phyloP scores from a whole-genome alignment of 2,797 vertebrate species.

The Numenius phaeopus region DNA sequence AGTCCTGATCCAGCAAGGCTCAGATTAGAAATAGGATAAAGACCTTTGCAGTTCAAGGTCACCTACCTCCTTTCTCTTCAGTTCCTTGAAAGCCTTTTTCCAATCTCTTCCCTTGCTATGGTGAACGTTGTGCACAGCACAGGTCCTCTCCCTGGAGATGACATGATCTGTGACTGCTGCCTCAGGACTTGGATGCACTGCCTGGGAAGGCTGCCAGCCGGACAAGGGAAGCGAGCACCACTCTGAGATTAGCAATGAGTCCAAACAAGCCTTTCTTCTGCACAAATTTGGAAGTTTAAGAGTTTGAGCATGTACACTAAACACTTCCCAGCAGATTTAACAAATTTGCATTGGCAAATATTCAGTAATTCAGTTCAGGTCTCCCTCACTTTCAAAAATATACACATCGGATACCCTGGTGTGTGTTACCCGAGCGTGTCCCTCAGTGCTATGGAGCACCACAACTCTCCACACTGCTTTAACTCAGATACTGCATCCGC shows the following conservation, averaged over 20 bases:
- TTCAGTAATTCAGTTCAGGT: neutral
- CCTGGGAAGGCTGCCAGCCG: neutral
- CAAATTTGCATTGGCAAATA: neutral
- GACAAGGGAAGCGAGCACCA: neutral
- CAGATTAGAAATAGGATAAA: neutral
- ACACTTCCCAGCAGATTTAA: neutral
- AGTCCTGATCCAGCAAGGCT: neutral
- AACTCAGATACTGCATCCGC: fast-evolving
- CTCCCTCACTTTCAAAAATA: neutral
- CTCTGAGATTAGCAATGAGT: neutral
- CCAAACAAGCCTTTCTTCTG: neutral
- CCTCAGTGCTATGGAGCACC: neutral
- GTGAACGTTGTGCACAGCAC: fast-evolving
- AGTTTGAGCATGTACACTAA: neutral
- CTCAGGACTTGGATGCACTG: fast-evolving
- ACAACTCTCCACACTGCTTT: neutral
- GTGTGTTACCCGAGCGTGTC: neutral
- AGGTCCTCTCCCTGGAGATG: neutral
- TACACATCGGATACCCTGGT: neutral
- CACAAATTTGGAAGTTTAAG: constrained; percentile 3
- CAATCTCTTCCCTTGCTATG: fast-evolving
- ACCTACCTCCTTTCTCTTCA: neutral
- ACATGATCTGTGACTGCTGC: neutral
- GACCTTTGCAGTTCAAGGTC: neutral
- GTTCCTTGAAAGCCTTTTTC: neutral